Evolutionary conservation across 2,797 vertebrate species (phyloP).

Genomic region (Aphelocoma californica): DNA sequence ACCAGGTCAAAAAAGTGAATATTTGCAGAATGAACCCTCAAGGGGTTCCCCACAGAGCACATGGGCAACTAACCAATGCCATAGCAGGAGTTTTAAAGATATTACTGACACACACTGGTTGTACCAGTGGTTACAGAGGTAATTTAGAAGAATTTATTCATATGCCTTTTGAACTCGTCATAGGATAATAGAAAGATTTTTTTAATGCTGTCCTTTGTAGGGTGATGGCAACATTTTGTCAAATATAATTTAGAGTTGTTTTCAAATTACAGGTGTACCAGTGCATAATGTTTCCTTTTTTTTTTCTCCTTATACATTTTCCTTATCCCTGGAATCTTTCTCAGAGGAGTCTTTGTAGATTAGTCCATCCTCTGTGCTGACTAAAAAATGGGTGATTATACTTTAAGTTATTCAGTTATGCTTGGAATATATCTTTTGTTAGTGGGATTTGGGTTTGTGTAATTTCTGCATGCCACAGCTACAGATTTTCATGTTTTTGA

Average conservation of each 20-base stretch:
- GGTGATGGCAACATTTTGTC: neutral
- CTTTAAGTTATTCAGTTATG: neutral
- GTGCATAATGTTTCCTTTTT: neutral
- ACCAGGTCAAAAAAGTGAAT: neutral
- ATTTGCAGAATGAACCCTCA: neutral
- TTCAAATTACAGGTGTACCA: neutral
- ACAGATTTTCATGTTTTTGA: neutral
- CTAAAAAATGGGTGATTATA: neutral
- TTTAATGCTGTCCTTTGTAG: neutral
- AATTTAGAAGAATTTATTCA: neutral
- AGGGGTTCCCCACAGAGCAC: neutral
- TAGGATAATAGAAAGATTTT: neutral
- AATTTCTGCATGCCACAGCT: neutral
- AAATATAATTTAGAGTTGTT: neutral
- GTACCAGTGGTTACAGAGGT: neutral
- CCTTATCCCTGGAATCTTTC: neutral
- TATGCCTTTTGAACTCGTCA: neutral
- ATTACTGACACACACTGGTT: neutral
- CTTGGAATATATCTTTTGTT: neutral
- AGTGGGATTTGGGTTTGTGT: neutral
- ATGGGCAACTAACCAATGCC: neutral
- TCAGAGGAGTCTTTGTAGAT: neutral
- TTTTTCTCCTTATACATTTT: neutral
- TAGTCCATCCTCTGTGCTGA: neutral
- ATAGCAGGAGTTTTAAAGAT: neutral